Evolutionary conservation across 2,888 invertebrate species (phyloP).

Genomic region (Tigriopus californicus): DNA sequence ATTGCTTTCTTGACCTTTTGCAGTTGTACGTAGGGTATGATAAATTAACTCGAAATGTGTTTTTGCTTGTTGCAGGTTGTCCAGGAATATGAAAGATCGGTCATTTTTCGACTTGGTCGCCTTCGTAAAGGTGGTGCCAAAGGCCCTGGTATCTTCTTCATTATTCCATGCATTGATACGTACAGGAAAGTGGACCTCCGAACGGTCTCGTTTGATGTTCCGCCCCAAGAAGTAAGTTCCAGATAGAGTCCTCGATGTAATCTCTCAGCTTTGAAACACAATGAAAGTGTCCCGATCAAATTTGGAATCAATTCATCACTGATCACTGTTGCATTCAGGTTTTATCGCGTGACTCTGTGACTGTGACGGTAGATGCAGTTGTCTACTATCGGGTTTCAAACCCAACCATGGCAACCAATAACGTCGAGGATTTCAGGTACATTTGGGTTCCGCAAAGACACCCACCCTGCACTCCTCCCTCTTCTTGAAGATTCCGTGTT

Average conservation of each 20-base stretch:
- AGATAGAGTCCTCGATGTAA: no score
- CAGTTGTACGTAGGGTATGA: background rate
- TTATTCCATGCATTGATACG: slow-evolving; percentile 79
- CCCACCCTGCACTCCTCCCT: no score
- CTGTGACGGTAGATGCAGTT: slow-evolving; percentile 36
- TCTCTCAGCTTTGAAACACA: no score
- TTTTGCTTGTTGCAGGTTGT: slow-evolving; percentile 3
- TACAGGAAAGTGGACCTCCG: slow-evolving; percentile 81
- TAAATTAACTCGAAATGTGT: no score
- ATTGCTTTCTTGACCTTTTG: background rate
- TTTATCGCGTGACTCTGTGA: slow-evolving; percentile 27
- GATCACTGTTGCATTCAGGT: slow-evolving; percentile 22
- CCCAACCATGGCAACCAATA: slow-evolving; percentile 35
- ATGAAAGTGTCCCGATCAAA: no score
- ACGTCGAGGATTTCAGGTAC: slow-evolving; percentile 33
- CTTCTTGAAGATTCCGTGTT: no score
- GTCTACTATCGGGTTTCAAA: slow-evolving; percentile 29
- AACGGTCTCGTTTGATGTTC: slow-evolving; percentile 86
- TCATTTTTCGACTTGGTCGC: slow-evolving; percentile 70
- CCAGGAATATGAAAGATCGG: slow-evolving; percentile 59
- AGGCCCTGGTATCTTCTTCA: slow-evolving; percentile 62
- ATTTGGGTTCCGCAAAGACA: background rate
- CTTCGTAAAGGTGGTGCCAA: slow-evolving; percentile 51
- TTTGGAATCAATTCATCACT: no score
- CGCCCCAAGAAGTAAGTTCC: slow-evolving; percentile 74